Evolutionary conservation across 2,113 vertebrate genomes (phyloP).

Genomic region (Macrotis lagotis): DNA sequence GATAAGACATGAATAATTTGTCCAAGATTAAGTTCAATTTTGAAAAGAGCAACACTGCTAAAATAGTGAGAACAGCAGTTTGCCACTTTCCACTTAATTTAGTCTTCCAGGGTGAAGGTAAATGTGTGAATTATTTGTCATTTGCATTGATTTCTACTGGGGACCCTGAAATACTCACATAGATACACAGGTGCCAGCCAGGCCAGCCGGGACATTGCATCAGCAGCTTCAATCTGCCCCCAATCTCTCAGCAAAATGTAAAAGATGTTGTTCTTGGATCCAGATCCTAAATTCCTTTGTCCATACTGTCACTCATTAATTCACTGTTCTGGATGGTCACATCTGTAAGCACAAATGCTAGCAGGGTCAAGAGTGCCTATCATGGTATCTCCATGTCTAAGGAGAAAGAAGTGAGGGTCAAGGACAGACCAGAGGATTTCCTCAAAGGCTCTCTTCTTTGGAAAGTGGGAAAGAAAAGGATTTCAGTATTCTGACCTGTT

Average conservation of each 20-base stretch:
- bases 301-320: slow-evolving; percentile 95
- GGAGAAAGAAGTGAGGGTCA: slow-evolving; percentile 6
- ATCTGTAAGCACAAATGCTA: slow-evolving; percentile 79
- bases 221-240: slow-evolving; percentile 96
- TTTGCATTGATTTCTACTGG: not conserved
- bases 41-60: not conserved
- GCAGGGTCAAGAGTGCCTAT: not conserved
- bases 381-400: not conserved
- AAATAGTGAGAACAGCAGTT: not conserved
- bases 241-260: slow-evolving; percentile 98
- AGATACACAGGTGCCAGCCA: slow-evolving; percentile 95
- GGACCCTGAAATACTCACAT: slow-evolving; percentile 85
- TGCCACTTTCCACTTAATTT: not conserved
- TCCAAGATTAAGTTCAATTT: not conserved
- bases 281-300: slow-evolving; percentile 96
- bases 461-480: not conserved
- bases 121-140: not conserved
- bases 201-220: slow-evolving; percentile 97
- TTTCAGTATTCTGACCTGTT: not conserved
- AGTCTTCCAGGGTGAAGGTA: not conserved
- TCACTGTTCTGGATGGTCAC: slow-evolving; percentile 98
- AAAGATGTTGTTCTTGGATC: slow-evolving; percentile 99
- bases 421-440: not conserved
- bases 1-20: not conserved
- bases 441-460: not conserved